These are phyloP conservation scores for Polyommatus iphigenia DNA, from an alignment of 2,888 invertebrate genomes.

Conservation along the genomic window DNA sequence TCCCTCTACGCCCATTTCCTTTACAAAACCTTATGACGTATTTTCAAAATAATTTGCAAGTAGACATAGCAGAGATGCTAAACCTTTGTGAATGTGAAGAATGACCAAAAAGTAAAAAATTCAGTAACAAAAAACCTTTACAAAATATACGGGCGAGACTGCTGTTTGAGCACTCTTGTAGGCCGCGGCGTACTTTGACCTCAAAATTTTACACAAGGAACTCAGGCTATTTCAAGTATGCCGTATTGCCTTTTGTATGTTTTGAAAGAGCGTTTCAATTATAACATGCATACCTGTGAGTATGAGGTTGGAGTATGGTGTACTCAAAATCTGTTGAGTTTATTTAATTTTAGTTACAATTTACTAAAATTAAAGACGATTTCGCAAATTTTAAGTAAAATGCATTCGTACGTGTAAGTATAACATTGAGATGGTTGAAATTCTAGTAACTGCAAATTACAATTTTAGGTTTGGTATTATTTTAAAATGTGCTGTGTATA, in stretches of 20 bases:
- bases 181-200: constrained; percentile 24
- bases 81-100: constrained; percentile 15
- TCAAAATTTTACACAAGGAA: constrained; percentile 28
- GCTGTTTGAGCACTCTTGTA: constrained; percentile 24
- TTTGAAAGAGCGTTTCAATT: constrained; percentile 21
- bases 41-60: background rate
- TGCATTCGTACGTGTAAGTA: too few species aligned
- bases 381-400: too few species aligned
- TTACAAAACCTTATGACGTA: too few species aligned
- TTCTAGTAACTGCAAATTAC: background rate
- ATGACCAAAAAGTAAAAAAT: constrained; percentile 8
- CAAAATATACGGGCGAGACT: constrained; percentile 21
- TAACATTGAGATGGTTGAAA: background rate
- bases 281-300: background rate
- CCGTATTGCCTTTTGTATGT: constrained; percentile 23
- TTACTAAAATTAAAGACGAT: too few species aligned
- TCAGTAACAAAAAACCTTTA: constrained; percentile 23
- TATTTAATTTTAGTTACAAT: background rate
- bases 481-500: too few species aligned
- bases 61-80: background rate
- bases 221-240: constrained; percentile 3
- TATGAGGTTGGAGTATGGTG: background rate
- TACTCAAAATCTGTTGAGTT: background rate
- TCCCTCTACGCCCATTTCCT: too few species aligned
- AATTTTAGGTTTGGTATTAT: too few species aligned